Evolutionary conservation across 2,113 vertebrate genomes (phyloP).

Genomic region (Macroglossus sobrinus): DNA sequence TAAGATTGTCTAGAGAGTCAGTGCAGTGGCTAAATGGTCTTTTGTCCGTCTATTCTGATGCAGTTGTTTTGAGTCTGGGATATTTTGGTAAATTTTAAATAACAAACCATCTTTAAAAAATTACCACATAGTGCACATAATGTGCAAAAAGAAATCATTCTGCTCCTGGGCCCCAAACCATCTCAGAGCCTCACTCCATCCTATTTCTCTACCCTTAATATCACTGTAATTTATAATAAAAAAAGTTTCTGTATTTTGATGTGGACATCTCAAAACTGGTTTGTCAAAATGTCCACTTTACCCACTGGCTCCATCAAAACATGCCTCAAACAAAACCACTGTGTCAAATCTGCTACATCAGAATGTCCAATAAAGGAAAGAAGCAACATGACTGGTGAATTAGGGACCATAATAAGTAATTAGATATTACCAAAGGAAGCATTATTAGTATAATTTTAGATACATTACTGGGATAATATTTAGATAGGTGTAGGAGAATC

Average conservation of each 20-base stretch:
- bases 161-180: background rate
- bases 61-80: background rate
- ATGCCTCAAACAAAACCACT: background rate
- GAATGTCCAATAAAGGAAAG: background rate
- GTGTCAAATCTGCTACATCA: background rate
- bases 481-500: background rate
- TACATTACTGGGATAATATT: background rate
- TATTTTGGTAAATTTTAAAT: slow-evolving; percentile 17
- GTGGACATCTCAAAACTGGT: background rate
- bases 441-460: slow-evolving; percentile 7
- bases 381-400: background rate
- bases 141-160: background rate
- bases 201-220: background rate
- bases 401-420: background rate
- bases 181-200: background rate
- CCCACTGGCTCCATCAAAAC: background rate
- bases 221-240: background rate
- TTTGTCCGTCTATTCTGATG: background rate
- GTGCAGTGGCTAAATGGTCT: background rate
- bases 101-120: background rate
- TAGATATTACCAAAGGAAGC: background rate
- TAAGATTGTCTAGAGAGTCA: background rate
- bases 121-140: background rate
- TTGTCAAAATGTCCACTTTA: background rate
- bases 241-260: slow-evolving; percentile 9